Evolutionary conservation across 2,113 vertebrate genomes (phyloP).

Genomic region (Amia ocellicauda): DNA sequence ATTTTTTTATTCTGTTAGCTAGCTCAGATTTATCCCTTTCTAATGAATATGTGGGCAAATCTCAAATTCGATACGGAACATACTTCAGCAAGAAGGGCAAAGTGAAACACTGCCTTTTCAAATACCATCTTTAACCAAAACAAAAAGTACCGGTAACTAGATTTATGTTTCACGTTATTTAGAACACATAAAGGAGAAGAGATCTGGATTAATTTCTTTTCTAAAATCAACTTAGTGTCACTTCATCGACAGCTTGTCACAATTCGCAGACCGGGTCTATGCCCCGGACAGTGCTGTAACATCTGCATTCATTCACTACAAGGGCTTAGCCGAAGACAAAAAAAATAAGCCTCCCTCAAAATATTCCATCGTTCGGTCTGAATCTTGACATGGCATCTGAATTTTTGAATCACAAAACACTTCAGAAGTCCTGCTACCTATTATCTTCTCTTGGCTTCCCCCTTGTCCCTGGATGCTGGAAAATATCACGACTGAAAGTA

Average conservation of each 20-base stretch:
- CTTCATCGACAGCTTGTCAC: constrained; percentile 79
- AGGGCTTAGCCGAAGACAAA: constrained; percentile 83
- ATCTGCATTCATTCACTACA: constrained; percentile 94
- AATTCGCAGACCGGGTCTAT: constrained; percentile 73
- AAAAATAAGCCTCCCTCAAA: constrained; percentile 74
- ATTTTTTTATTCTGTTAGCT: no score
- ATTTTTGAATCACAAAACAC: constrained; percentile 85
- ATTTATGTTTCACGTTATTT: background rate
- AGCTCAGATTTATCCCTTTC: no score
- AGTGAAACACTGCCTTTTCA: background rate
- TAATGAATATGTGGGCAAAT: no score
- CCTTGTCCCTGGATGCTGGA: constrained; percentile 61
- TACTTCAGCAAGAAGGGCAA: background rate
- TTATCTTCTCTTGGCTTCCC: constrained; percentile 76
- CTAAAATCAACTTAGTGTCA: constrained; percentile 72
- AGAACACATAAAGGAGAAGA: background rate
- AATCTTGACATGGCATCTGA: constrained; percentile 81
- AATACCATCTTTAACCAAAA: no score
- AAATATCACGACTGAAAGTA: constrained; percentile 68
- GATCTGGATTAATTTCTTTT: background rate
- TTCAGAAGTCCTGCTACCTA: constrained; percentile 78
- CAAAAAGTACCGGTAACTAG: no score
- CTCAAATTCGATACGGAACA: background rate
- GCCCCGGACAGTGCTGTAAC: constrained; percentile 82
- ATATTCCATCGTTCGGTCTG: constrained; percentile 75